Conservation (phyloP, 2,113 vertebrate species). For the Amazona guildingii region DNA sequence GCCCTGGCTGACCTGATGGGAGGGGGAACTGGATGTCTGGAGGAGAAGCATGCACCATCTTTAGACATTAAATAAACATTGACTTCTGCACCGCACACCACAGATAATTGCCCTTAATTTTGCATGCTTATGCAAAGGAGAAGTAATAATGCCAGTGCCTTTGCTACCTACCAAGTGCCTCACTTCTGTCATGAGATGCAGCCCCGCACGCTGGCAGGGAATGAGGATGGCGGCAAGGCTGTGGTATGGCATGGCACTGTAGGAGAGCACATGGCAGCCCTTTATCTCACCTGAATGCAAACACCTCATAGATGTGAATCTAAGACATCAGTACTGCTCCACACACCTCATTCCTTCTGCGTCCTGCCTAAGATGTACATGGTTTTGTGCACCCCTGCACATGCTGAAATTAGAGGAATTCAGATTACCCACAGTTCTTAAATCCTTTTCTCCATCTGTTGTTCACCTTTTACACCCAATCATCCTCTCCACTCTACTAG, state of each 20-base stretch:
- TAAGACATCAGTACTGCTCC: not conserved
- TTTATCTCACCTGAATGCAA: not conserved
- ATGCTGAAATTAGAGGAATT: not conserved
- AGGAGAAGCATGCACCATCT: not conserved
- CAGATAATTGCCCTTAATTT: constrained; percentile 1
- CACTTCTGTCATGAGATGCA: not conserved
- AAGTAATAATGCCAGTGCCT: not conserved
- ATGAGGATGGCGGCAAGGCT: not conserved
- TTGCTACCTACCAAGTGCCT: not conserved
- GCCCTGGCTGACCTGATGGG: not conserved
- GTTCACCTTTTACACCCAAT: not conserved
- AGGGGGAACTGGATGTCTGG: not conserved
- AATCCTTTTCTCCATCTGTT: not conserved
- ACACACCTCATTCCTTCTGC: not conserved
- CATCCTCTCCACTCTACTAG: not conserved
- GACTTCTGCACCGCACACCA: fast-evolving
- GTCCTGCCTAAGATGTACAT: not conserved
- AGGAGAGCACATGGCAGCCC: fast-evolving
- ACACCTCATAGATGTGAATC: not conserved
- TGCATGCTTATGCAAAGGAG: not conserved
- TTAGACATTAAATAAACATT: not conserved
- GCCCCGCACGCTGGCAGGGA: fast-evolving
- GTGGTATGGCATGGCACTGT: not conserved
- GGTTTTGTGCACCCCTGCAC: not conserved
- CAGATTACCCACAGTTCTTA: not conserved